Conservation (phyloP, 2,888 invertebrate species). For the Anticlea derivata region DNA sequence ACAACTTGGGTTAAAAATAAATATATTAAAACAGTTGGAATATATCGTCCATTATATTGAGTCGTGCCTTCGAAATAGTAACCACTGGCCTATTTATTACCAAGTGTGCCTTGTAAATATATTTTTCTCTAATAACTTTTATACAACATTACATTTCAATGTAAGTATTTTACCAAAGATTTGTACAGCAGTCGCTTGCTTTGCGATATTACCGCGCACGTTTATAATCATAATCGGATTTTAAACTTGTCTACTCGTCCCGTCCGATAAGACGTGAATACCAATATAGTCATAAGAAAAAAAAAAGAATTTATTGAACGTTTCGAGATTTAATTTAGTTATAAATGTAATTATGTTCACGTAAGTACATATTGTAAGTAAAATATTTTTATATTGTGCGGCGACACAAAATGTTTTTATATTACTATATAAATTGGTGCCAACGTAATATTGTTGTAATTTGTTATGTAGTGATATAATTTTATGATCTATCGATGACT, state of each 20-base stretch:
- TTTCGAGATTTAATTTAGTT: conserved; percentile 79
- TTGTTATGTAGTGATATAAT: conserved; percentile 82
- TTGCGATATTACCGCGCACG: conserved; percentile 20
- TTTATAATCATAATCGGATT: conserved; percentile 26
- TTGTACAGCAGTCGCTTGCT: conserved; percentile 31
- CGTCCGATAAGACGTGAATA: conserved; percentile 61
- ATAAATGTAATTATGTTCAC: conserved; percentile 71
- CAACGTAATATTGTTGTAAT: conserved; percentile 83
- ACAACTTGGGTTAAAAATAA: conserved; percentile 1
- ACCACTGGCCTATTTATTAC: conserved; percentile 19
- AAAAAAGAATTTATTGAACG: conserved; percentile 71
- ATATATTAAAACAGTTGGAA: not conserved
- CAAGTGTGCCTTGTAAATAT: conserved; percentile 30
- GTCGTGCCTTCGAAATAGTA: conserved; percentile 29
- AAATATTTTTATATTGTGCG: conserved; percentile 82
- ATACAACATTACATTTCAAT: conserved; percentile 22
- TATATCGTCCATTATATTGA: conserved; percentile 15
- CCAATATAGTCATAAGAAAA: conserved; percentile 69
- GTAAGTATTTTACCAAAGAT: conserved; percentile 53
- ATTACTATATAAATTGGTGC: conserved; percentile 78
- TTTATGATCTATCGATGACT: conserved; percentile 78
- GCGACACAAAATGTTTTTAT: conserved; percentile 76
- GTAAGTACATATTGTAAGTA: conserved; percentile 72
- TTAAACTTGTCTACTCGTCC: conserved; percentile 47
- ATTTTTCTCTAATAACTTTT: conserved; percentile 21